Conservation (phyloP, 2,113 vertebrate species). For the Spermophilus dauricus region DNA sequence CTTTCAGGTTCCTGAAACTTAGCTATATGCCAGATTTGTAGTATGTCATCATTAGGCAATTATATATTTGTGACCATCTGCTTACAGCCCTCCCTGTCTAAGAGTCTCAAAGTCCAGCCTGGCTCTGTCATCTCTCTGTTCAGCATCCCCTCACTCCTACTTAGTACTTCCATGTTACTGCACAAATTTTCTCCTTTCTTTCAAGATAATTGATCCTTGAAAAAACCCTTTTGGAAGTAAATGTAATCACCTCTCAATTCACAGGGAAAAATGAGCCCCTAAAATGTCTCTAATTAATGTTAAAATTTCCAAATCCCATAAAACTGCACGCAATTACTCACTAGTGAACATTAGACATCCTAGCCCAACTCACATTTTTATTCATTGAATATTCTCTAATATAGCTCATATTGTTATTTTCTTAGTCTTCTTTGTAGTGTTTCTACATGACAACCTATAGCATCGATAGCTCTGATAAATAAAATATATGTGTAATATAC, state of each 20-base stretch:
- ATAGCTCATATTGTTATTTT: neutral
- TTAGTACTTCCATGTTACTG: neutral
- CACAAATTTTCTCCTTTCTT: neutral
- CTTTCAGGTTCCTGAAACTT: neutral
- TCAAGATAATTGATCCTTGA: neutral
- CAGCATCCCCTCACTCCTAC: fast-evolving
- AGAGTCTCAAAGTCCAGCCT: neutral
- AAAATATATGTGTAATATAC: neutral
- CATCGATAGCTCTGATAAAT: neutral
- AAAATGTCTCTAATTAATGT: slow-evolving; percentile 4
- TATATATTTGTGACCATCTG: neutral
- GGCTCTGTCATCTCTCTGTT: neutral
- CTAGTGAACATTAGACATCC: neutral
- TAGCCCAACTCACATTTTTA: neutral
- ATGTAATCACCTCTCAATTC: neutral
- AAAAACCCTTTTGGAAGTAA: neutral
- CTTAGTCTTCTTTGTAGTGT: neutral
- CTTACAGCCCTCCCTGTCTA: neutral
- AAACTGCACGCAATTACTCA: neutral
- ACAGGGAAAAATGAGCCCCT: neutral
- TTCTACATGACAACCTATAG: neutral
- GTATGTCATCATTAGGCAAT: neutral
- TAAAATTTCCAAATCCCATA: neutral
- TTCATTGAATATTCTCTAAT: neutral
- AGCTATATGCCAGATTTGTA: neutral